phyloP scores from a whole-genome alignment of 2,797 vertebrate genomes.

The Myotis daubentonii region DNA sequence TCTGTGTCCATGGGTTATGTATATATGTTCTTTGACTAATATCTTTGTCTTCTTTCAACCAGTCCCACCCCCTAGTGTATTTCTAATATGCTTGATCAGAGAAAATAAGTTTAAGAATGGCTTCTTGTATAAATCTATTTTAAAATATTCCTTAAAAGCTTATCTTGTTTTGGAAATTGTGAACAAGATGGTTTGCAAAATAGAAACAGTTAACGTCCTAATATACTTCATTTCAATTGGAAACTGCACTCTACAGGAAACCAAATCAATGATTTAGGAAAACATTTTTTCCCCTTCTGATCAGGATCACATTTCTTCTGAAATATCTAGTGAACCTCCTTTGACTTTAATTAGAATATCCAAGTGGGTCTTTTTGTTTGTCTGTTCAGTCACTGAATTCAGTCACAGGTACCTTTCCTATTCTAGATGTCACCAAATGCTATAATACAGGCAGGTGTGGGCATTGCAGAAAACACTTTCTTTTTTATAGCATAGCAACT shows the following conservation, averaged over 20 bases:
- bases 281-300: not conserved
- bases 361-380: not conserved
- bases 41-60: not conserved
- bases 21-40: not conserved
- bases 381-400: not conserved
- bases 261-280: not conserved
- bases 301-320: not conserved
- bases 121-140: not conserved
- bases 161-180: not conserved
- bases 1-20: not conserved
- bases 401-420: not conserved
- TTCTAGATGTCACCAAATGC: not conserved
- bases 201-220: not conserved
- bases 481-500: not conserved
- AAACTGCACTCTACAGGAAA: not conserved
- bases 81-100: conserved; percentile 1
- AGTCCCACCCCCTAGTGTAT: not conserved
- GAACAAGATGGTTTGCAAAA: not conserved
- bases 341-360: not conserved
- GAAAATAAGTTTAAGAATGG: conserved; percentile 14
- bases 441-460: not conserved
- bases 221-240: not conserved
- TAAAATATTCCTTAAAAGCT: not conserved
- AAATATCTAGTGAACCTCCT: not conserved
- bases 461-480: not conserved